phyloP scores from a whole-genome alignment of 2,113 vertebrate species.

The Prietella phreatophila region DNA sequence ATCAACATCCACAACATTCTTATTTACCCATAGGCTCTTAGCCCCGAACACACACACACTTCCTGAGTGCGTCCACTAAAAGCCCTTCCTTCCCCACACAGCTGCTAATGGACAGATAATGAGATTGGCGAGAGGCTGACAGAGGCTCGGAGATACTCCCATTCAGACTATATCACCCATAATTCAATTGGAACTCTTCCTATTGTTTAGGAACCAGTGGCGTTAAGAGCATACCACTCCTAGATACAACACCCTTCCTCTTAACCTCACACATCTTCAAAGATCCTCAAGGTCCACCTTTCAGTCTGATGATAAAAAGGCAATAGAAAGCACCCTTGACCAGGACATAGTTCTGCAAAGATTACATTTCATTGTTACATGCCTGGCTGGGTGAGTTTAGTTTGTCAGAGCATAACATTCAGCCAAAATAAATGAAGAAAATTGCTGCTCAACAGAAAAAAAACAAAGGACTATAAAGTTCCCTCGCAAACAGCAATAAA shows the following conservation, averaged over 20 bases:
- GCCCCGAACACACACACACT: not conserved
- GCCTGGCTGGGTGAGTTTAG: slow-evolving; percentile 15
- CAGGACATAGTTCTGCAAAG: not conserved
- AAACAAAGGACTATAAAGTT: slow-evolving; percentile 14
- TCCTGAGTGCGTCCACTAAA: slow-evolving; percentile 68
- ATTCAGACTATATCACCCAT: slow-evolving; percentile 89
- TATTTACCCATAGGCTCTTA: slow-evolving; percentile 34
- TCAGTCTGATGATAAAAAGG: slow-evolving; percentile 10
- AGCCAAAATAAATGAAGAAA: slow-evolving; percentile 15
- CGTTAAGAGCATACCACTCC: slow-evolving; percentile 36
- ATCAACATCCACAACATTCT: slow-evolving; percentile 44
- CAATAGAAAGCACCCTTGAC: not conserved
- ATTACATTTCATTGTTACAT: slow-evolving; percentile 17
- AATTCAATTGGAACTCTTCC: slow-evolving; percentile 82
- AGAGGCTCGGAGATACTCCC: slow-evolving; percentile 82
- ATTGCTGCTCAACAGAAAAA: slow-evolving; percentile 1
- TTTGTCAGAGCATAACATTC: slow-evolving; percentile 24
- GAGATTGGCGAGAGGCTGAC: slow-evolving; percentile 86
- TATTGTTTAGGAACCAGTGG: slow-evolving; percentile 39
- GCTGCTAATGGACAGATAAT: slow-evolving; percentile 89
- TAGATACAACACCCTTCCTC: not conserved
- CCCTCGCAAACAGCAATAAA: slow-evolving; percentile 23
- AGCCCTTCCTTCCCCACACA: slow-evolving; percentile 68
- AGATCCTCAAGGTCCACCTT: slow-evolving; percentile 5
- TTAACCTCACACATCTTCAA: slow-evolving; percentile 23